Base-by-base conservation (phyloP, 1,140 invertebrate genomes). In the Bombus fervidus region DNA sequence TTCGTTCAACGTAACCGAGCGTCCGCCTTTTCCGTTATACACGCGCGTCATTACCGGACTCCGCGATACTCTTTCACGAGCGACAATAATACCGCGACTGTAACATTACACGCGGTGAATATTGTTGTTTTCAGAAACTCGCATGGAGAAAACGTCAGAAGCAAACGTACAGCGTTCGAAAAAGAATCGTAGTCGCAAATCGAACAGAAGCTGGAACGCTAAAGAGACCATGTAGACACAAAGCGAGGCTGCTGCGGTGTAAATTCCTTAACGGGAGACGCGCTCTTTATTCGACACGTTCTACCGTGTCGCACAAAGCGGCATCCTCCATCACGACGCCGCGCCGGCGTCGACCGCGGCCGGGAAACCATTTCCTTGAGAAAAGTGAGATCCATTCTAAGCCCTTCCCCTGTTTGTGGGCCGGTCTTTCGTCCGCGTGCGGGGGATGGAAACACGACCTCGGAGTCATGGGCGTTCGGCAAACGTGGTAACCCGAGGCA, bases 331-430 rank as follows among this genome's bases (percentile, higher is more conserved):
- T 53, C 47, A 53, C 47, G 18, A 53, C 47, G 47, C 47, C 47
- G 47, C 47, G 47, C 47, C 47, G 47, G 47, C 47, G 47, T 53
- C 47, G 47, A 53, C 47, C 47, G 18, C 69, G 84, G 37, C n/a
- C 80, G 86, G 71, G 80, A 86, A 88, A 87, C 86, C 80, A 90
- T 90, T 90, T 90, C 83, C 86, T 86, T 62, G 80, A 90, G 89
- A 87, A 87, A 90, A 90, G 88, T 84, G 88, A 86, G 88, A 90
- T 83, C 88, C 88, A 90, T 90, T 88, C 86, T 86, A 28, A 62
- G 83, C 83, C 83, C 86, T 71, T 53, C 66, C 81, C 25, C 57
- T 59, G 43, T 87, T 81, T 77, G 66, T 62, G 31, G 71, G 64
- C 31, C 75, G 71, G 64, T 66, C 53, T 82, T 59, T 34, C 53